These are phyloP conservation scores for Hephaestus fuliginosus DNA, from an alignment of 2,797 vertebrate genomes.

Conservation along the genomic window DNA sequence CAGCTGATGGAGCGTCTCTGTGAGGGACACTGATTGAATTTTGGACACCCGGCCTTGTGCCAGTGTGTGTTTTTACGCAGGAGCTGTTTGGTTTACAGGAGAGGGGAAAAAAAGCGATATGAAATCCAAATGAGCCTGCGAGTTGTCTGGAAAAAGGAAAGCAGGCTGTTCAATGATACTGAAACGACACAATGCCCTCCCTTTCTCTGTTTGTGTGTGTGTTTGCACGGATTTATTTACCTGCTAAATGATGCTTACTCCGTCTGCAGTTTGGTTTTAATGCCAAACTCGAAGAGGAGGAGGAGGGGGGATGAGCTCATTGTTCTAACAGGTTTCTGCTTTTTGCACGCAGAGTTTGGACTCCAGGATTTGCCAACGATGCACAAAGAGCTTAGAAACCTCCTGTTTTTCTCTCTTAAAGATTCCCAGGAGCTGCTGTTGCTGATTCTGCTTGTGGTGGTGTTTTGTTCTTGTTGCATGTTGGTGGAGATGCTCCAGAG, in stretches of 20 bases:
- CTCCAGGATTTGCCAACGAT: slow-evolving; percentile 6
- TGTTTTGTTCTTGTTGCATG: slow-evolving; percentile 14
- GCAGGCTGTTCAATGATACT: not conserved
- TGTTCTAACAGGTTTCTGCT: slow-evolving; percentile 69
- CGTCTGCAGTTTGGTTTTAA: slow-evolving; percentile 37
- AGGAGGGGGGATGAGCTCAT: slow-evolving; percentile 62
- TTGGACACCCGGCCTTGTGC: no score
- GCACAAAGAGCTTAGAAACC: slow-evolving; percentile 40
- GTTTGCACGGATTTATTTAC: slow-evolving; percentile 16
- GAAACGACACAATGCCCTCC: not conserved
- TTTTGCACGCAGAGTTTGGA: slow-evolving; percentile 47
- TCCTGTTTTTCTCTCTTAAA: not conserved
- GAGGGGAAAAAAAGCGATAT: no score
- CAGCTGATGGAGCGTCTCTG: not conserved
- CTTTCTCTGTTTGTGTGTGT: not conserved
- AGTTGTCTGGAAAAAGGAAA: not conserved
- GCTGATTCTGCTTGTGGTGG: slow-evolving; percentile 38
- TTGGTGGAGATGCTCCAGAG: slow-evolving; percentile 46
- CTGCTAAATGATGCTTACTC: slow-evolving; percentile 44
- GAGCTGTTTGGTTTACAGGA: no score
- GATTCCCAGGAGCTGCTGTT: slow-evolving; percentile 38
- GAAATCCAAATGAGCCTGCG: slow-evolving; percentile 4
- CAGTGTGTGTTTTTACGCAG: no score
- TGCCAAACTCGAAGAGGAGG: slow-evolving; percentile 38
- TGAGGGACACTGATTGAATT: not conserved